Base-by-base conservation (phyloP, 2,888 invertebrate genomes). In the Heteropelma amictum region DNA sequence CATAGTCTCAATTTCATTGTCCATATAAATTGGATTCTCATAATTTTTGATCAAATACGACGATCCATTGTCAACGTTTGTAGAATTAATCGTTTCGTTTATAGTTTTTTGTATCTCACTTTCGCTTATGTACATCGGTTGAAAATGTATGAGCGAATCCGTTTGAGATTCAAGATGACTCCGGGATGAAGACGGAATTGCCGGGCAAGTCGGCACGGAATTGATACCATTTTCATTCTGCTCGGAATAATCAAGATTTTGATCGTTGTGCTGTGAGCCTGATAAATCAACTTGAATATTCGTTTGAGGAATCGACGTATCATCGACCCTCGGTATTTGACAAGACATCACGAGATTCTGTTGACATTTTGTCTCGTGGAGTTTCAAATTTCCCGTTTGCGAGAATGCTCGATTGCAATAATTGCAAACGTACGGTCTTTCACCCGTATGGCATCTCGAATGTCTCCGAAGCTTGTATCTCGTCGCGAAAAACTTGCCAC, bases 31-130 rank as follows among this genome's bases (percentile, higher is more conserved):
- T 14, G 83, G 84, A 81, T 83, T 85, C 5, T 86, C 85, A 17
- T 85, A 87, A 21, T 81, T 81, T n/a, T n/a, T n/a, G n/a, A n/a
- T n/a, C n/a, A n/a, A n/a, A n/a, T n/a, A n/a, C n/a, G n/a, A n/a
- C n/a, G n/a, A n/a, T n/a, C n/a, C n/a, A n/a, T 85, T 81, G 58
- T 84, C 80, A 35, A 74, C 58, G 6, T 81, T 81, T 1, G 73
- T 67, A 0, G 86, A 87, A 76, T 87, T 86, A 5, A 88, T 87
- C 0, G 88, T 88, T 54, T 88, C 87, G 49, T 87, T 87, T 12
- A 88, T 83, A 0, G 88, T 88, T 58, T 86, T 85, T 63, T 88
- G 86, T 45, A 88, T 84, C 54, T 88, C 88, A 45, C 82, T 87
- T 8, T 88, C 88, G 5, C 84, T 86, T 3, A 88, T 84, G 54